Conservation (phyloP, 2,113 vertebrate species). For the Heterochromis multidens region DNA sequence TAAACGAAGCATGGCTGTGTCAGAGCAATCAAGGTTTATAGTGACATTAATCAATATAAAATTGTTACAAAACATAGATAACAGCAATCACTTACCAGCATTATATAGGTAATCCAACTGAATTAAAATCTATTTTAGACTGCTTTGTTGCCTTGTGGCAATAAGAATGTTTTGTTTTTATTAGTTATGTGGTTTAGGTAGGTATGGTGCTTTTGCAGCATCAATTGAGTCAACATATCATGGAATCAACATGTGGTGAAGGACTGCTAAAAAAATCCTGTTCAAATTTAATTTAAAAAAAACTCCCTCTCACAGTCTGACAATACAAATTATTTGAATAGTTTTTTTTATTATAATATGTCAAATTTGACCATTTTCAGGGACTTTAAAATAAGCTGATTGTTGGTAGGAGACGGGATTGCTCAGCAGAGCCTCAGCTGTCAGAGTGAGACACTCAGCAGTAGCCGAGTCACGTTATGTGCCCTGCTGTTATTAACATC, state of each 20-base stretch:
- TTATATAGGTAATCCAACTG: not conserved
- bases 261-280: too few relatives aligned
- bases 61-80: not conserved
- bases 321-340: not conserved
- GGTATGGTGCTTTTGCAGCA: not conserved
- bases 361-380: too few relatives aligned
- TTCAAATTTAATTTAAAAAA: not conserved
- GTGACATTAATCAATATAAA: not conserved
- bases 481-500: too few relatives aligned
- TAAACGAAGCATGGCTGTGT: not conserved
- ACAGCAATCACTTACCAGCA: not conserved
- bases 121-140: too few relatives aligned
- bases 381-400: too few relatives aligned
- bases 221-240: not conserved
- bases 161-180: not conserved
- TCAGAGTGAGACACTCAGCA: too few relatives aligned
- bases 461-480: too few relatives aligned
- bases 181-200: not conserved
- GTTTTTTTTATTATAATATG: not conserved
- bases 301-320: not conserved
- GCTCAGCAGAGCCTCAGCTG: not conserved
- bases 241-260: not conserved
- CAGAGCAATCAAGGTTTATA: not conserved
- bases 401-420: not conserved
- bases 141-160: not conserved